Conservation (phyloP, 2,888 invertebrate genomes). For the Sphaeridia pumilis region DNA sequence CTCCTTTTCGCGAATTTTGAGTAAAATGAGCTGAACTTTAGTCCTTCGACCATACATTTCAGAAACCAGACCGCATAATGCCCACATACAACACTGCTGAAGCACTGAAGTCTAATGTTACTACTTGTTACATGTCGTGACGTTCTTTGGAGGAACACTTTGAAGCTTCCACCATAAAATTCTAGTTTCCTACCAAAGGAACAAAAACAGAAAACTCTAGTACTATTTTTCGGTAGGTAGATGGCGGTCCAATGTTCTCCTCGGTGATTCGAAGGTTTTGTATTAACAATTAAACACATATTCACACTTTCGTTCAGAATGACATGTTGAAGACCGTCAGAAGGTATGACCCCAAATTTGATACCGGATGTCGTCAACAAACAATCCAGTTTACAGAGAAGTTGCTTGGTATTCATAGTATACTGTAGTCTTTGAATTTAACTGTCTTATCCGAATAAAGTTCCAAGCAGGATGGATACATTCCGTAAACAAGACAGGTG, state of each 20-base stretch:
- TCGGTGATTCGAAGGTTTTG: neutral
- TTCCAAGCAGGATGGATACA: constrained; percentile 16
- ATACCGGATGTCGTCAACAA: constrained; percentile 1
- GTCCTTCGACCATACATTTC: neutral
- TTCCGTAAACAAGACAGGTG: constrained; percentile 16
- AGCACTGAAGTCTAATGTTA: constrained; percentile 3
- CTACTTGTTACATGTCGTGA: constrained; percentile 1
- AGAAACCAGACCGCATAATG: constrained; percentile 14
- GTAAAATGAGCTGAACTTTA: neutral
- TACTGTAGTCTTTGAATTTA: constrained; percentile 16
- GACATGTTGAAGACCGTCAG: constrained; percentile 5
- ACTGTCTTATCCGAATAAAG: constrained; percentile 19
- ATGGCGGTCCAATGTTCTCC: constrained; percentile 19
- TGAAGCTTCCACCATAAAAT: constrained; percentile 12
- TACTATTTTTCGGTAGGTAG: neutral
- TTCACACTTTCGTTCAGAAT: constrained; percentile 4
- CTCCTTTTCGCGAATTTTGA: too few species aligned
- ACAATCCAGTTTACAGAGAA: neutral
- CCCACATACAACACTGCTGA: constrained; percentile 11
- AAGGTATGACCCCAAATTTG: constrained; percentile 10
- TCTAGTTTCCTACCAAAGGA: constrained; percentile 12
- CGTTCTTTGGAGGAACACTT: constrained; percentile 9
- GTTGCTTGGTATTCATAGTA: constrained; percentile 14
- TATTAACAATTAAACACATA: constrained; percentile 14
- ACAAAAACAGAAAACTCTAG: constrained; percentile 10